Base-by-base conservation (phyloP, 2,113 vertebrate genomes). In the Periophthalmus modestus region DNA sequence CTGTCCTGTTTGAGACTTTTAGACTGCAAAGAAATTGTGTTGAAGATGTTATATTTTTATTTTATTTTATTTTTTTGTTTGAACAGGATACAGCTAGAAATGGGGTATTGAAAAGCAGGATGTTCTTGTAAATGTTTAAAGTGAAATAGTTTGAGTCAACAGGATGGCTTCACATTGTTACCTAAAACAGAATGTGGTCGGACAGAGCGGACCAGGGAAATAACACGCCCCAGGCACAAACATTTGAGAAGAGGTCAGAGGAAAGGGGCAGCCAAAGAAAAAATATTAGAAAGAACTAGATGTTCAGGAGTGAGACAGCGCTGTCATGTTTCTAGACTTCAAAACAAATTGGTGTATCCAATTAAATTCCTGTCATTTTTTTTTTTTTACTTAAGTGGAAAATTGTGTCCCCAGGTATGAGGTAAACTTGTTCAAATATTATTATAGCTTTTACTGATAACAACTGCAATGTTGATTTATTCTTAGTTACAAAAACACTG, bases 121-220 rank as follows among this genome's bases (percentile, higher is more conserved):
- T 66, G 63, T 66, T 34, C 33, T 39, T 39, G 18, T 18, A 16
- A 7, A 11, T 39, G 61, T 65, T 65, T 65, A 21, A 34, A 39
- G 65, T 3, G 4, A 67, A 47, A 21, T 10, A 33, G 59, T 63
- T 18, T 50, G 16, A 57, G 62, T 68, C 79, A 63, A 62, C 74
- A 82, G 82, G 85, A 85, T 83, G 82, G 83, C 69, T 74, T 82
- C 59, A 72, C 71, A 74, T 76, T 83, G 80, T 82, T 59, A 71
- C 18, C 12, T 39, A 28, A 19, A 12, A 63, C 23, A 3, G 62
- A 4, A 36, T 69, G 69, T 39, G 63, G 47, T 63, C 69, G 66
- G 50, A 43, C 50, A 43, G 12, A 18, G 46, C 18, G 43, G n/a
- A 21, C 34, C 16, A 7, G 69, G 75, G 71, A 82, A 81, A 81